Evolutionary conservation across 1,140 invertebrate species (phyloP).

Genomic region (Scaptodrosophila lebanonensis): DNA sequence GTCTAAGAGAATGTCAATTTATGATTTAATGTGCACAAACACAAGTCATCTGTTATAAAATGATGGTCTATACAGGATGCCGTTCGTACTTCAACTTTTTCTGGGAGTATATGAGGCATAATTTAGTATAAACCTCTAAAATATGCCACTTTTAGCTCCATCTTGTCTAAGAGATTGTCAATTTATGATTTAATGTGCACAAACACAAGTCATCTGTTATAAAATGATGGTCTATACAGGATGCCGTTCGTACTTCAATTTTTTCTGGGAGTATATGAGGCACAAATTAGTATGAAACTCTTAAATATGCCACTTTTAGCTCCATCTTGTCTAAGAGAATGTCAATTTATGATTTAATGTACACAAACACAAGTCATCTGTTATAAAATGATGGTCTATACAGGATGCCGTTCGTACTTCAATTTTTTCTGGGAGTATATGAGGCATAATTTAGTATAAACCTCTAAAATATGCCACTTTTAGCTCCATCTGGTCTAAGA

Average conservation of each 20-base stretch:
- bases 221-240: constrained; percentile 30
- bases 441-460: background rate
- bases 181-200: background rate
- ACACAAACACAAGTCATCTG: background rate
- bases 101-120: constrained; percentile 33
- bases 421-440: background rate
- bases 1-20: background rate
- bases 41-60: constrained; percentile 36
- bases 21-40: constrained; percentile 14
- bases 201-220: constrained; percentile 50
- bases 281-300: constrained; percentile 4
- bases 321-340: background rate
- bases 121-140: background rate
- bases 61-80: constrained; percentile 28
- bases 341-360: background rate
- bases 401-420: background rate
- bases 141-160: constrained; percentile 32
- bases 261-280: constrained; percentile 34
- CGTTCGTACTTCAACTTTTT: constrained; percentile 11
- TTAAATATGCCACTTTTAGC: background rate
- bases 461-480: background rate
- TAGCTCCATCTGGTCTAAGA: background rate
- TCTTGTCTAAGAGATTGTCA: background rate
- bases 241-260: constrained; percentile 34
- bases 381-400: background rate